Conservation (phyloP, 2,797 vertebrate genomes). For the Capromys pilorides region DNA sequence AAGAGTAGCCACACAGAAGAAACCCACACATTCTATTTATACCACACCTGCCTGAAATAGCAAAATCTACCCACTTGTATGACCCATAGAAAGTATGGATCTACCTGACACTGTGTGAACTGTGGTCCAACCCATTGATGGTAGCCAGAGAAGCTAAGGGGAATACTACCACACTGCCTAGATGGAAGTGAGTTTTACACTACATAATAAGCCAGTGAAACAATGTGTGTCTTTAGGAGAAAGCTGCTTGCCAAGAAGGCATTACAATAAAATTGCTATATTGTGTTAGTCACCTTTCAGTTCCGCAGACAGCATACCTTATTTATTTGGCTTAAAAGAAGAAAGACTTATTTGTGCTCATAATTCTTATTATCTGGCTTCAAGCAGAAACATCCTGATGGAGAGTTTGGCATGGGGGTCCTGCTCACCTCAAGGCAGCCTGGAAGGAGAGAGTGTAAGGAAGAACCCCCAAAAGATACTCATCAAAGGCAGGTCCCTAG, state of each 20-base stretch:
- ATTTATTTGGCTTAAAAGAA: background rate
- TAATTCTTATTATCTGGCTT: background rate
- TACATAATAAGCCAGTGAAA: too few relatives aligned
- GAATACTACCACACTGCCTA: too few relatives aligned
- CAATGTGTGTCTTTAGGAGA: too few relatives aligned
- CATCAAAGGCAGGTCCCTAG: background rate
- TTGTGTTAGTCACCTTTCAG: background rate
- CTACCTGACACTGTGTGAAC: background rate
- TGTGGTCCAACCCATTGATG: background rate
- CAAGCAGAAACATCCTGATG: background rate
- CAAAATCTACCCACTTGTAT: background rate
- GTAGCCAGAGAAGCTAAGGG: too few relatives aligned
- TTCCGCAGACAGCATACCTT: background rate
- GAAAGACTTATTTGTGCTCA: background rate
- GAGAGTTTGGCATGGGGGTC: background rate
- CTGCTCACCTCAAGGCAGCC: background rate
- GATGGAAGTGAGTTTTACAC: too few relatives aligned
- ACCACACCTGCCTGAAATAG: background rate
- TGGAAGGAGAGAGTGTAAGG: background rate
- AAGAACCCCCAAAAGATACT: background rate
- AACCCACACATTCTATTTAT: background rate
- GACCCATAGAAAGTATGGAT: background rate
- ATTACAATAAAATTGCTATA: background rate
- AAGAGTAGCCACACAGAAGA: too few relatives aligned
- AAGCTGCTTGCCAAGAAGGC: too few relatives aligned